Conservation (phyloP, 2,113 vertebrate species). For the Stigmatopora argus region DNA sequence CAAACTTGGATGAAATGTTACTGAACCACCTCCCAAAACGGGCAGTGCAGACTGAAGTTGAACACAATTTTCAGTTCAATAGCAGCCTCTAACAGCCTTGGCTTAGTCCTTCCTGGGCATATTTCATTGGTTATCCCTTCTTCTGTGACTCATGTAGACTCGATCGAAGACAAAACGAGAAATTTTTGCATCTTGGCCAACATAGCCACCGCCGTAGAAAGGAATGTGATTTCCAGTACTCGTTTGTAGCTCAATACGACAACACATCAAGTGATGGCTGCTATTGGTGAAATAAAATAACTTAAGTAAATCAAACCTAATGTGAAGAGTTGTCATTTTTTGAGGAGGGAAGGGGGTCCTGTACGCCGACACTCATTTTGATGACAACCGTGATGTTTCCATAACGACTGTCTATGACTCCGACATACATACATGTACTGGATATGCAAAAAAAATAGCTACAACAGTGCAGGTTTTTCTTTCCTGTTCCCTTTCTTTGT, state of each 20-base stretch:
- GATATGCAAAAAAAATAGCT: neutral
- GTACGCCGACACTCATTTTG: too few species aligned
- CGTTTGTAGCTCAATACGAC: conserved; percentile 20
- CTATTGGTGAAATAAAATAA: conserved; percentile 12
- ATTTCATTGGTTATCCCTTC: neutral
- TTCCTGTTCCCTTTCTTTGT: conserved; percentile 23
- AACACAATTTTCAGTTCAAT: neutral
- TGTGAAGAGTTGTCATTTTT: too few species aligned
- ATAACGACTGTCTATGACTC: neutral
- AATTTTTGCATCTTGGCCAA: neutral
- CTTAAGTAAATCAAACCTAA: neutral
- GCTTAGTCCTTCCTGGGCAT: neutral
- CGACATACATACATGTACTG: neutral
- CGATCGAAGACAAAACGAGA: neutral
- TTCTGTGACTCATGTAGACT: neutral
- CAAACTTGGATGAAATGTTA: conserved; percentile 25
- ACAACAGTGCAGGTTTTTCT: neutral
- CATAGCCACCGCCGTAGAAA: neutral
- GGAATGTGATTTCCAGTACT: neutral
- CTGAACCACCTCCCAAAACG: conserved; percentile 21
- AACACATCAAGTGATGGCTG: conserved; percentile 14
- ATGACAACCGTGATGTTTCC: neutral
- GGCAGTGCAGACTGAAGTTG: conserved; percentile 14
- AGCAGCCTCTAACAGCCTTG: neutral
- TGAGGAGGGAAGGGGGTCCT: too few species aligned